Evolutionary conservation across 2,113 vertebrate genomes (phyloP), one percentile per base, ranked within the genome.

Genomic region (Larimichthys crocea): DNA sequence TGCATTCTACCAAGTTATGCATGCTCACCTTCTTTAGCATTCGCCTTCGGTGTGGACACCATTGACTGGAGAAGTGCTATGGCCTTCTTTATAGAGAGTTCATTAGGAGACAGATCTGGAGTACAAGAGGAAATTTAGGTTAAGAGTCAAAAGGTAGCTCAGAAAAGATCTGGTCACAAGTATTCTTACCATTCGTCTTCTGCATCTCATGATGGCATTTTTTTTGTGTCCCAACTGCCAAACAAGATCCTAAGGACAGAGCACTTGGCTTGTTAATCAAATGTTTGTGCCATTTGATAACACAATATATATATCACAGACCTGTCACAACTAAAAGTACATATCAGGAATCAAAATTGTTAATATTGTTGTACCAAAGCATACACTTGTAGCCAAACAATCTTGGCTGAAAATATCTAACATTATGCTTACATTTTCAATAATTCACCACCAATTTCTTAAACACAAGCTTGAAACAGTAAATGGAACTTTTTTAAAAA

Each of bases 11-110:
- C 12, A 24, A 5, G 0, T 3, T 40, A 66, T 65, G 20, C 0
- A 5, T 75, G 2, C 68, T 85, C 44, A 88, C 85, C 72, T 70
- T 79, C 46, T 22, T 74, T 22, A 14, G 16, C 46, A 10, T 44
- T 1, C 6, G 35, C 20, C 1, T 0, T 5, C 19, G 80, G 31
- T 40, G 42, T 42, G 5, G 46, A 12, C 12, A 65, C 57, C 63
- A 70, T 6, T n/a, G 68, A 60, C 26, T 69, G 59, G 35, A 80
- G 35, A n/a, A 82, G 53, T 3, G 17, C 11, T 10, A 84, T 5
- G 3, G 22, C 76, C 22, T 61, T 79, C 48, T 70, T 55, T 5
- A 80, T 16, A 0, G 69, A 64, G 12, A 60, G 0, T 1, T 82
- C 78, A 60, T 63, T 60, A 15, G 59, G 24, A 61, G 53, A 75